Evolutionary conservation across 2,888 invertebrate genomes (phyloP).

Genomic region (Ormyrus nitidulus): DNA sequence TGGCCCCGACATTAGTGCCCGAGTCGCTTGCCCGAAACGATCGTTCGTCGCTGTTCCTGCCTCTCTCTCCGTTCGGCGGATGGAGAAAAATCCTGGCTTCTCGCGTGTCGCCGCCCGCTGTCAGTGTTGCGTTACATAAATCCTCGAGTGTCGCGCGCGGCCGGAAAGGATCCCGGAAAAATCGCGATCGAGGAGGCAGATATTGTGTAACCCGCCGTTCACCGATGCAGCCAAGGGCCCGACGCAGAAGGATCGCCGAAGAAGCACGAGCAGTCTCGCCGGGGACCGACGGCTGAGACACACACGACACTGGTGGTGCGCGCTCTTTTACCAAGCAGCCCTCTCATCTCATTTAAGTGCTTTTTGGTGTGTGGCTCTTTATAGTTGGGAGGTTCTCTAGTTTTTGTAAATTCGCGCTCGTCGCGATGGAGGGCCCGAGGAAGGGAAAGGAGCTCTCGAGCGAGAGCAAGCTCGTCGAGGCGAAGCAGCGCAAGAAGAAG

Average conservation of each 20-base stretch:
- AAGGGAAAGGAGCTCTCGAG: background rate
- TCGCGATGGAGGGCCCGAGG: background rate
- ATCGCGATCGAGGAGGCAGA: background rate
- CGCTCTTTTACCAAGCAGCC: no score
- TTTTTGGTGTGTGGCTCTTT: background rate
- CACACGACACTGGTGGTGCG: background rate
- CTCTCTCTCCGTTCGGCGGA: background rate
- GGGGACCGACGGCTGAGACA: background rate
- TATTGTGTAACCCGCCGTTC: slow-evolving; percentile 11
- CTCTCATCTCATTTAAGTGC: background rate
- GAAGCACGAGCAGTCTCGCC: background rate
- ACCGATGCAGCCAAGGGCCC: background rate
- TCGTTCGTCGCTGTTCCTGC: slow-evolving; percentile 72
- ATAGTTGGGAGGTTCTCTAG: background rate
- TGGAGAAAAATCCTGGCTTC: background rate
- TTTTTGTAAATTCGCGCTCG: background rate
- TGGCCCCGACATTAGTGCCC: slow-evolving; percentile 70
- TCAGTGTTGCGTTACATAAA: slow-evolving; percentile 34
- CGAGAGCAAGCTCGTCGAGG: slow-evolving; percentile 6
- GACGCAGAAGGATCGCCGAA: background rate
- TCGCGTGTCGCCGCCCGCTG: slow-evolving; percentile 21
- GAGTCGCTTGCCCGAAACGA: slow-evolving; percentile 33
- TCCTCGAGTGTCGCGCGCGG: background rate
- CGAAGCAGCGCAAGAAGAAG: slow-evolving; percentile 41
- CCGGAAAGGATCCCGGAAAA: background rate